Evolutionary conservation across 2,888 invertebrate genomes (phyloP), one percentile per base, ranked within the genome.

Genomic region (Cyaniris semiargus): DNA sequence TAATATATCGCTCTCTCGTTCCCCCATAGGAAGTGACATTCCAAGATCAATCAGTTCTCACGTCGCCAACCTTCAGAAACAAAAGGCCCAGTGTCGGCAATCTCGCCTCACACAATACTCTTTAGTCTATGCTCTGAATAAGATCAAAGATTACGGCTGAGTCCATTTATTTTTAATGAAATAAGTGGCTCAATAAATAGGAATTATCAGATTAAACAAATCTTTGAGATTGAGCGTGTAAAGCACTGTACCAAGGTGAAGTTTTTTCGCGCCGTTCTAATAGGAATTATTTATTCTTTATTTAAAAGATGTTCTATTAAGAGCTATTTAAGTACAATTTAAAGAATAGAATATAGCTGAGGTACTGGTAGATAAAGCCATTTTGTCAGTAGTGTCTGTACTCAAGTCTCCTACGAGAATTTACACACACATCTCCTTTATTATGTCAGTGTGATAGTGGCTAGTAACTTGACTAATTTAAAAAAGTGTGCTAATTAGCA

Each of bases 71-170:
- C 27, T 66, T 66, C 66, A 31, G 72, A 78, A 53, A 85, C 83
- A 85, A 86, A 85, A 83, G 82, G 78, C 81, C 82, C 83, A 85
- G 91, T 87, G 91, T 88, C 87, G 85, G 90, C 85, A 89, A 87
- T 90, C 90, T 87, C 91, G 88, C 91, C 90, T 87, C 82, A 77
- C 78, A 80, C 38, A 74, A 74, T 48, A 48, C 23, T 72, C 23
- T 44, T 48, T 48, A 78, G 75, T 78, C 79, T 79, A 80, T 80
- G 77, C 80, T 72, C 77, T 76, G 27, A 66, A 66, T 66, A 66
- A 66, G 66, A 66, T 72, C 56, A 15, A 13, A 8, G 21, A 77
- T 58, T 38, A 56, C 6, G 3, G 53, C 53, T 53, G 76, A 77
- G 75, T 79, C 78, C 78, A 78, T 81, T 83, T 82, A 83, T 83